These are phyloP conservation scores for Mixornis gularis DNA, from an alignment of 2,113 vertebrate genomes.

Conservation along the genomic window DNA sequence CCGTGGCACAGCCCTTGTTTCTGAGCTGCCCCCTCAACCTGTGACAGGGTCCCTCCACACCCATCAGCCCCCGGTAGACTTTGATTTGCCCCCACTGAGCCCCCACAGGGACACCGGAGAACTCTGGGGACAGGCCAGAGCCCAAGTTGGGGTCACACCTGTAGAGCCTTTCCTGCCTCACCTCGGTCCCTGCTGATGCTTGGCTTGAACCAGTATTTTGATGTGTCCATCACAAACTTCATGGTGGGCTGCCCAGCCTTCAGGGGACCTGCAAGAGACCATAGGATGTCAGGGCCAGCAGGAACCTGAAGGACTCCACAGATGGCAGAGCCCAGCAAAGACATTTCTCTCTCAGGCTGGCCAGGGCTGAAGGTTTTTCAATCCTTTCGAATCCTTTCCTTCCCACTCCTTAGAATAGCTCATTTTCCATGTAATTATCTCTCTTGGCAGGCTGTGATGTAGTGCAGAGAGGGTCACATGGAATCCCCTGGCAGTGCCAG, in stretches of 20 bases:
- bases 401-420: neutral
- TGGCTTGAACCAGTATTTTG: slow-evolving; percentile 90
- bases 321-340: neutral
- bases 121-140: neutral
- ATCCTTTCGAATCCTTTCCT: neutral
- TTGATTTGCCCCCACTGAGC: neutral
- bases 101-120: neutral
- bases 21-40: neutral
- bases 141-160: accelerated
- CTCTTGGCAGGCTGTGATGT: neutral
- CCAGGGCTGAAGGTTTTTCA: neutral
- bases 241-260: slow-evolving; percentile 80
- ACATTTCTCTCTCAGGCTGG: neutral
- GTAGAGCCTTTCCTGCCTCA: slow-evolving; percentile 11
- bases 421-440: neutral
- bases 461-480: neutral
- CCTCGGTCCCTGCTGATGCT: slow-evolving; percentile 83
- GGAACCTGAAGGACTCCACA: neutral
- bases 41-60: neutral
- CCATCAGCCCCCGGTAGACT: accelerated
- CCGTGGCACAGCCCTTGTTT: accelerated
- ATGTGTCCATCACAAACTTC: slow-evolving; percentile 94
- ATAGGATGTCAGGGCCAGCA: neutral
- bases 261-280: slow-evolving; percentile 51
- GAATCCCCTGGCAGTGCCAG: neutral